These are phyloP conservation scores for Tryphoninae sp. DNA, from an alignment of 2,888 invertebrate genomes.

Conservation along the genomic window DNA sequence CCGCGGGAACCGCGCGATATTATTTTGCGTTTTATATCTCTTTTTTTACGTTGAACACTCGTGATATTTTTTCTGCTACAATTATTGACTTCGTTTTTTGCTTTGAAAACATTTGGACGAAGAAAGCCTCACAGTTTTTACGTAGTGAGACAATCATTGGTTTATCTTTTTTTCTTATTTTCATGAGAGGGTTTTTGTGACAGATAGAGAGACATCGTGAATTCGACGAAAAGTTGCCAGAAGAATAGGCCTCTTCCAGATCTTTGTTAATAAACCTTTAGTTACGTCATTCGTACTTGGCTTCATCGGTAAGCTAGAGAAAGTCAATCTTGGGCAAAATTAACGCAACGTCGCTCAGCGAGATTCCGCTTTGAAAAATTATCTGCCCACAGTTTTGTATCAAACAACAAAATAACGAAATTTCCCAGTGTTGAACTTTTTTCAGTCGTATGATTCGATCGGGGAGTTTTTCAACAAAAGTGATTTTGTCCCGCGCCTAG, in stretches of 20 bases:
- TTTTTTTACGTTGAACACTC: constrained; percentile 17
- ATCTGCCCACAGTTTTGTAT: background rate
- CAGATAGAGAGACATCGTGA: constrained; percentile 9
- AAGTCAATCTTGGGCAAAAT: background rate
- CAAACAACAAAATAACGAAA: background rate
- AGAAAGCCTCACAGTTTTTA: constrained; percentile 25
- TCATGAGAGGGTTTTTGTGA: constrained; percentile 27
- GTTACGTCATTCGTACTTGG: background rate
- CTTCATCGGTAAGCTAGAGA: background rate
- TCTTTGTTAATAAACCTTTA: constrained; percentile 9
- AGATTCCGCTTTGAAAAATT: too few relatives aligned
- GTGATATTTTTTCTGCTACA: constrained; percentile 44
- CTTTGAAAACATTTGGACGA: constrained; percentile 16
- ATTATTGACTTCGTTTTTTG: constrained; percentile 28
- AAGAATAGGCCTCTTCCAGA: constrained; percentile 41
- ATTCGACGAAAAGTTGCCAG: constrained; percentile 27
- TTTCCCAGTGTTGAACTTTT: constrained; percentile 5
- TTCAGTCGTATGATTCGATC: constrained; percentile 5
- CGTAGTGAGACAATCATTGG: constrained; percentile 13
- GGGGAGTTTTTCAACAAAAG: background rate
- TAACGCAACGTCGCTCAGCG: background rate
- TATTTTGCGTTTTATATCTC: constrained; percentile 10
- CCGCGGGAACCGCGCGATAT: background rate
- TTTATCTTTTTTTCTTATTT: constrained; percentile 23
- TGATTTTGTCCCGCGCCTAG: constrained; percentile 47